Percentiles rank a stretch among this genome's conserved stretches.
Conservation (phyloP, 2,113 vertebrate species). For the Thomomys bottae region DNA sequence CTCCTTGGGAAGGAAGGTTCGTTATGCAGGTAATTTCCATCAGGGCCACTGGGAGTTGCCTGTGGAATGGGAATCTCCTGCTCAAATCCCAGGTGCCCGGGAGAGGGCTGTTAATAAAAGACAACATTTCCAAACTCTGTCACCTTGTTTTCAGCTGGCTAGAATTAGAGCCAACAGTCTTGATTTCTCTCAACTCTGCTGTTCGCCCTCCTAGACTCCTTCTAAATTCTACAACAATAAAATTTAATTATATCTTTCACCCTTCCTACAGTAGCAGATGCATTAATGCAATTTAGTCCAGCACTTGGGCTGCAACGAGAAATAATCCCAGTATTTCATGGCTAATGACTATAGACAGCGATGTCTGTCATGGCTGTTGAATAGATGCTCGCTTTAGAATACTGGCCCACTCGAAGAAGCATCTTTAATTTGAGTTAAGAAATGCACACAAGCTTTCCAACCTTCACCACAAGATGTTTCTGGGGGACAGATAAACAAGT, state of each 20-base stretch:
- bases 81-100: conserved; percentile 54
- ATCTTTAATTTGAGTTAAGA: conserved; percentile 58
- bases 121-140: conserved; percentile 23
- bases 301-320: conserved; percentile 23
- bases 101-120: conserved; percentile 37
- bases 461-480: conserved; percentile 49
- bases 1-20: background rate
- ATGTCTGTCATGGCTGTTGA: conserved; percentile 61
- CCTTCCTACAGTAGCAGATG: conserved; percentile 58
- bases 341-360: conserved; percentile 55
- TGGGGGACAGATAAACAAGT: background rate
- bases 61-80: conserved; percentile 65
- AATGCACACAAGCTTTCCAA: conserved; percentile 33
- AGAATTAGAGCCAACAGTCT: conserved; percentile 4
- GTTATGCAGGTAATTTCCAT: conserved; percentile 68
- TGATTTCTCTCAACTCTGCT: conserved; percentile 14
- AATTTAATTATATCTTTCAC: conserved; percentile 62
- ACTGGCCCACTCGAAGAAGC: conserved; percentile 54
- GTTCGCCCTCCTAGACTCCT: background rate
- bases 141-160: conserved; percentile 26
- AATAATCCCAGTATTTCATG: conserved; percentile 50
- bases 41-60: conserved; percentile 63
- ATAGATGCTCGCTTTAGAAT: conserved; percentile 49
- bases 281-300: conserved; percentile 43
- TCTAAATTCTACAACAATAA: conserved; percentile 61